phyloP scores from a whole-genome alignment of 2,113 vertebrate genomes.

The Pomatostomus ruficeps region DNA sequence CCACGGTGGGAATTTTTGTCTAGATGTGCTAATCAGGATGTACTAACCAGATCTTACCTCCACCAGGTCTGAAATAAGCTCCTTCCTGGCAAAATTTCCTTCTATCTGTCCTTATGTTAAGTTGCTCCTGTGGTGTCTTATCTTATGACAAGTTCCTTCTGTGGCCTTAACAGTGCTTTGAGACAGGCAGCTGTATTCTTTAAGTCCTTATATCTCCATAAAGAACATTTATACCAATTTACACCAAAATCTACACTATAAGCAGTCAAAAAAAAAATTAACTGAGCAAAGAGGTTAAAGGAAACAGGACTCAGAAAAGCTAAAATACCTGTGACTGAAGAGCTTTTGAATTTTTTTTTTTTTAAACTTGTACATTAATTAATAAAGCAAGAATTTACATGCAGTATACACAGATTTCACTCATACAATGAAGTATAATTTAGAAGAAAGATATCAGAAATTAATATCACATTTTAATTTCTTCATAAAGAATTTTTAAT shows the following conservation, averaged over 20 bases:
- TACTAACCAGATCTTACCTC: neutral
- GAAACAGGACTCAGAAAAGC: neutral
- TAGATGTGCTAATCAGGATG: rapidly evolving
- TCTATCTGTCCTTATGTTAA: neutral
- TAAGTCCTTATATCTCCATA: neutral
- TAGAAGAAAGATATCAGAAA: neutral
- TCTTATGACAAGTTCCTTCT: neutral
- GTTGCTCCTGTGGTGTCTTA: neutral
- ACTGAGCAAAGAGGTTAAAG: neutral
- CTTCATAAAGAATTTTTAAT: neutral
- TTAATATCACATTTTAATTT: neutral
- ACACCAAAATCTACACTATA: neutral
- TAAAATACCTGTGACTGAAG: neutral
- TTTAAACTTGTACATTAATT: neutral
- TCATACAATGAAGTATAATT: neutral
- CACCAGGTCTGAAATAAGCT: neutral
- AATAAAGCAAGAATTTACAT: neutral
- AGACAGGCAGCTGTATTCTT: neutral
- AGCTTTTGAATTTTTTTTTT: neutral
- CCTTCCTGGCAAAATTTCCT: neutral
- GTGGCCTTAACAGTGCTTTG: neutral
- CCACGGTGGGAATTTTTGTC: neutral
- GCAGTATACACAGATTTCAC: neutral
- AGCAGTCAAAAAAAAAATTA: neutral
- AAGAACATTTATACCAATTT: neutral